Evolutionary conservation across 2,888 invertebrate species (phyloP), one percentile per base, ranked within the genome.

Genomic region (Eupithecia subumbrata): DNA sequence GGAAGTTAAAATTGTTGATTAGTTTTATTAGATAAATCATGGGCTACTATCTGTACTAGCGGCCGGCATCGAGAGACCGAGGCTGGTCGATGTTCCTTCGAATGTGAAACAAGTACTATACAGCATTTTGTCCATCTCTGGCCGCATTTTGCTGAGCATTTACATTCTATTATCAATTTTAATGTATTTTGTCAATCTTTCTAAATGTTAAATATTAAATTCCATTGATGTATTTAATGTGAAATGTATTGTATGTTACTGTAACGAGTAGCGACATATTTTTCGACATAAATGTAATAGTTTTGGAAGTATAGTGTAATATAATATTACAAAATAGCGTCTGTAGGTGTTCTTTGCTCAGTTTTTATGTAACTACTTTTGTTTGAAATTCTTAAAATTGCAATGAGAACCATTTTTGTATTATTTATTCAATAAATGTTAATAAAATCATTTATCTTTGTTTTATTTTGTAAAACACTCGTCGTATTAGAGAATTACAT

Each of bases 401-500:
- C 90, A 91, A 90, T 86, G 89, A 88, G 91, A 92, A 92, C 89
- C 90, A 91, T 89, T 93, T 94, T 94, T 93, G 92, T 93, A 94
- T 93, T 93, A 93, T 93, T 93, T 94, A 93, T 94, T 93, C 93
- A 94, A 93, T 94, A 94, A 94, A 94, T 94, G 94, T 94, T 94
- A 93, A 94, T 94, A 93, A 94, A 94, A 94, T 94, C 93, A 91
- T 84, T 45, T 34, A 74, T 71, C 60, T 40, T 52, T 78, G 82
- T 86, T 76, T 72, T 66, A 72, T 69, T 74, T 43, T 40, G 22
- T 25, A n/a, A 7, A 30, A 22, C 4, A 1, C 43, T 43, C 43
- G 12, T 43, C 43, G 12, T 14, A 4, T 14, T 8, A 43, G 14
- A 43, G 0, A 43, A 43, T 43, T 43, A 43, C 14, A 43, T 43